Evolutionary conservation across 2,113 vertebrate genomes (phyloP), one percentile per base, ranked within the genome.

Genomic region (Beaufortia kweichowensis): DNA sequence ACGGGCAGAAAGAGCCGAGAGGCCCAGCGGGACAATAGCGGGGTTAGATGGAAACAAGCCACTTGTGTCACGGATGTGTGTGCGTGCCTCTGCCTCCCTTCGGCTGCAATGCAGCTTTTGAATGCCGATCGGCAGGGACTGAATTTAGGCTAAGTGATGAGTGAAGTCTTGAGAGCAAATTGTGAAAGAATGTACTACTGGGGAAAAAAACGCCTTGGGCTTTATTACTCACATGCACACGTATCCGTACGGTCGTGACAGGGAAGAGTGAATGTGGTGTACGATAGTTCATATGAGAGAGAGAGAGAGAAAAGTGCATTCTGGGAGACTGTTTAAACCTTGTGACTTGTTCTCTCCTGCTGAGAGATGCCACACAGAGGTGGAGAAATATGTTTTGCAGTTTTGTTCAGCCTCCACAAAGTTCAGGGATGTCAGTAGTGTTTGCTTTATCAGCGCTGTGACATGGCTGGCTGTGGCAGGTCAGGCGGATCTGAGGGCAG

Each of bases 101-200:
- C 24, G 31, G 33, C n/a, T 79, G 62, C 53, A 39, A 15, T 24
- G 41, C 26, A 15, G 24, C n/a, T 39, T 65, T 6, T 76, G 65
- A 63, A 76, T 65, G 31, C 53, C 64, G 74, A 81, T 80, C 57
- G 48, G 15, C 19, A 53, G 61, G 46, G 61, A 55, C 63, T 79
- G 77, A 61, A 59, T 79, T 64, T 50, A 68, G 61, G 61, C 60
- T 78, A 78, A 81, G 70, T 75, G 80, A 11, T 41, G 76, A 78
- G 70, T 69, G 50, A 26, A 74, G 63, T 68, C 80, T 53, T 57
- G 31, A n/a, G 64, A 57, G 59, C 48, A 65, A 35, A 63, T 70
- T 73, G 73, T 73, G 80, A 63, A 46, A 28, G 59, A 68, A 46
- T 35, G 65, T 23, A 67, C 50, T 28, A 53, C 39, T n/a, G n/a